Conservation (phyloP, 1,140 invertebrate genomes). For the Ips nitidus region DNA sequence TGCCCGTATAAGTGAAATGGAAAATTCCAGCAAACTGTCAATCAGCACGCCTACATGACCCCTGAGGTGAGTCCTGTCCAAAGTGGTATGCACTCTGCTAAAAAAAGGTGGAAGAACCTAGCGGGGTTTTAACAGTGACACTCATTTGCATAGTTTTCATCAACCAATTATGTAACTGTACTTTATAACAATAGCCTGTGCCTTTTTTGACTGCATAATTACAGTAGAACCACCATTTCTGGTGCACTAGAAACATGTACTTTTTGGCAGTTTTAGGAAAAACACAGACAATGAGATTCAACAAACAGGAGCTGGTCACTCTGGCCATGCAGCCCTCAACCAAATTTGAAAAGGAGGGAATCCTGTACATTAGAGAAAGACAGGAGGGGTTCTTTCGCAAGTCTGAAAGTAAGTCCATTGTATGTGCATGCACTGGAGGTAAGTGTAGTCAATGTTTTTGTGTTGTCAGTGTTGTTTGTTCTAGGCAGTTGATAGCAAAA, state of each 20-base stretch:
- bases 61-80: too few relatives aligned
- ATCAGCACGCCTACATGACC: neutral
- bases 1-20: neutral
- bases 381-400: slow-evolving; percentile 90
- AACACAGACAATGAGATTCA: slow-evolving; percentile 74
- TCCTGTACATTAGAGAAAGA: slow-evolving; percentile 81
- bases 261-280: too few relatives aligned
- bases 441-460: slow-evolving; percentile 13
- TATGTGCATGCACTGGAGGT: slow-evolving; percentile 17
- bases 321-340: slow-evolving; percentile 82
- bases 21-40: neutral
- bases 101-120: too few relatives aligned
- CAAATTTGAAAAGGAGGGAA: slow-evolving; percentile 91
- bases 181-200: too few relatives aligned
- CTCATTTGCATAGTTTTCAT: too few relatives aligned
- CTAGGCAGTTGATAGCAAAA: too few relatives aligned
- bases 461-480: neutral
- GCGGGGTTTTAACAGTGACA: too few relatives aligned
- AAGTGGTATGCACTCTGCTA: too few relatives aligned
- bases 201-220: too few relatives aligned
- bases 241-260: too few relatives aligned
- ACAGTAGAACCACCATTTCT: too few relatives aligned
- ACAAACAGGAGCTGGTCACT: slow-evolving; percentile 82
- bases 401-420: slow-evolving; percentile 75
- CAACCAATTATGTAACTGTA: too few relatives aligned